These are phyloP conservation scores for Protaetia brevitarsis DNA, from an alignment of 1,140 invertebrate genomes.

Conservation along the genomic window DNA sequence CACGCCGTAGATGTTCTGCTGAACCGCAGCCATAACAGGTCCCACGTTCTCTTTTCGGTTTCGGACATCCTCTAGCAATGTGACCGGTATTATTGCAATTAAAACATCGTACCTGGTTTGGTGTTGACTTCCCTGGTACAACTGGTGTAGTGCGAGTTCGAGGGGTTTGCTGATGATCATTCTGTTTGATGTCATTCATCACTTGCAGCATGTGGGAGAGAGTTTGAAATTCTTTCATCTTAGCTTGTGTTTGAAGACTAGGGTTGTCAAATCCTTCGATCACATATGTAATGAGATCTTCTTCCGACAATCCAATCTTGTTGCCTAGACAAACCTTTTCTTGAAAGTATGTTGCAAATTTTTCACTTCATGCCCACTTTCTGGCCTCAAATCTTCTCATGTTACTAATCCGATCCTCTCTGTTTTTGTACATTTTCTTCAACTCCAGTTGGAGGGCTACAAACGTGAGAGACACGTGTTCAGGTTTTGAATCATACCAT, in stretches of 20 bases:
- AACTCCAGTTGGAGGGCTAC: not conserved
- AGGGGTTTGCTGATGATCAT: not conserved
- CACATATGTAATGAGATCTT: slow-evolving; percentile 39
- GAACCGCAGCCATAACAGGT: not conserved
- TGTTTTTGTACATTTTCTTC: not conserved
- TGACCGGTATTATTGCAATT: slow-evolving; percentile 10
- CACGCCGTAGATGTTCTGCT: not conserved
- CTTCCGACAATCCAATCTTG: slow-evolving; percentile 29
- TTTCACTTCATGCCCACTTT: not conserved
- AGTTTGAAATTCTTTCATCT: slow-evolving; percentile 21
- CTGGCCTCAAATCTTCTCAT: not conserved
- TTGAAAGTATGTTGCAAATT: not conserved
- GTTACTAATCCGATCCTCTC: not conserved
- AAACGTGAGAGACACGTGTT: too few relatives aligned
- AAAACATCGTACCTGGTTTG: not conserved
- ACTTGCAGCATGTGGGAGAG: slow-evolving; percentile 21
- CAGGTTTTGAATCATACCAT: too few relatives aligned
- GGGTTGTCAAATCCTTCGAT: slow-evolving; percentile 39
- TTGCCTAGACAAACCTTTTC: slow-evolving; percentile 40
- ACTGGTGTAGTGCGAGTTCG: not conserved
- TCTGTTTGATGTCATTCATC: not conserved
- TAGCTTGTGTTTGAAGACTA: slow-evolving; percentile 21
- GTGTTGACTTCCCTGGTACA: not conserved
- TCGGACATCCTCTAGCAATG: not conserved
- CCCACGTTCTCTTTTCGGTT: not conserved